Conservation (phyloP, 37 sponge, comb jelly and placozoan genomes). For the Trichoplax adhaerens region DNA sequence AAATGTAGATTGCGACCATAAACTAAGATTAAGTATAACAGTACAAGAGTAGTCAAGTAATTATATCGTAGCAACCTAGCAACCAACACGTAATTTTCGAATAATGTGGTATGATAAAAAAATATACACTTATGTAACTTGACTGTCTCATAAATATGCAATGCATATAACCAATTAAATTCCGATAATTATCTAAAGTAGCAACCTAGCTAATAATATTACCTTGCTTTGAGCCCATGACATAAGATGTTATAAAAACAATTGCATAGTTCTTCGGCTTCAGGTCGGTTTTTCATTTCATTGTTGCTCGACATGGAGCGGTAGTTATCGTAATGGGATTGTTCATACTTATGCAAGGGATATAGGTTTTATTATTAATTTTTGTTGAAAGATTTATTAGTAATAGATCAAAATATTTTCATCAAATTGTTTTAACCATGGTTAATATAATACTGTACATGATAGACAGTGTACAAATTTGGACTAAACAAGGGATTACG, state of each 20-base stretch:
- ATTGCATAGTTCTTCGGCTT: conserved; percentile 33
- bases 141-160: neutral
- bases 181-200: neutral
- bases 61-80: too few species aligned
- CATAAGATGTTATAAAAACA: conserved; percentile 46
- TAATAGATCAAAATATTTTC: too few species aligned
- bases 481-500: too few species aligned
- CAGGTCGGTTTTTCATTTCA: neutral
- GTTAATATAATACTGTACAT: too few species aligned
- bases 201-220: neutral
- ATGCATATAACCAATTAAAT: neutral
- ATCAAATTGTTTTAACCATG: too few species aligned
- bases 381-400: too few species aligned
- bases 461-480: too few species aligned
- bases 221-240: conserved; percentile 56
- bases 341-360: conserved; percentile 24
- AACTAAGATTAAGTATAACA: neutral
- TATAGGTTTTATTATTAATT: too few species aligned
- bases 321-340: conserved; percentile 12
- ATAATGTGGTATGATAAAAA: too few species aligned
- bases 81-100: too few species aligned
- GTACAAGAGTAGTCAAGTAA: too few species aligned
- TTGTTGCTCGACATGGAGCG: conserved; percentile 29
- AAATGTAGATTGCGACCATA: conserved; percentile 30
- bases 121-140: too few species aligned